phyloP scores from a whole-genome alignment of 1,140 invertebrate genomes.

The Drosophila simulans region DNA sequence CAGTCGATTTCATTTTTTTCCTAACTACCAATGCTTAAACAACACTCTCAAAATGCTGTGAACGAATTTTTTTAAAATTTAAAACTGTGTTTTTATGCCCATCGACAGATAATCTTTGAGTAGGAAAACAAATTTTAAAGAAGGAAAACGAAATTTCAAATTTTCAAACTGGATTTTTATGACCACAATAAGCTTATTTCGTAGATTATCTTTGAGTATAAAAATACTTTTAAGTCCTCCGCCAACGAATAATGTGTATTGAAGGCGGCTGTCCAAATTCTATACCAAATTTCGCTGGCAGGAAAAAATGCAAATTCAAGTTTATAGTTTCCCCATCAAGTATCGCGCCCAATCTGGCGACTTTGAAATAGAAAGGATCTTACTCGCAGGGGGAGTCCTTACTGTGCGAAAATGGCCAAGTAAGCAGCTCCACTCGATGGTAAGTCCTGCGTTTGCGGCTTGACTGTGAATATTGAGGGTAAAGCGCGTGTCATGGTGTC shows the following conservation, averaged over 20 bases:
- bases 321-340: slow-evolving; percentile 5
- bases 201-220: slow-evolving; percentile 3
- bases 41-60: no score
- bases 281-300: not conserved
- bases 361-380: not conserved
- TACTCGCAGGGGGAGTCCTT: not conserved
- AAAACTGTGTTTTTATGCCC: not conserved
- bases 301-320: slow-evolving; percentile 13
- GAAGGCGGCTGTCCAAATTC: not conserved
- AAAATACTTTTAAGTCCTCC: slow-evolving; percentile 5
- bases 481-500: slow-evolving; percentile 23
- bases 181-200: slow-evolving; percentile 4
- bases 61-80: not conserved
- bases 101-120: not conserved
- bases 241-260: not conserved
- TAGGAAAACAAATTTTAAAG: not conserved
- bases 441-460: slow-evolving; percentile 40
- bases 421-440: slow-evolving; percentile 13
- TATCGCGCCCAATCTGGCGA: not conserved
- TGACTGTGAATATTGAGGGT: not conserved
- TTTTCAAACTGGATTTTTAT: slow-evolving; percentile 4
- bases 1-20: no score
- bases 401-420: slow-evolving; percentile 21
- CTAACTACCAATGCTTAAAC: no score
- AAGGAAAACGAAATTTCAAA: not conserved